Evolutionary conservation across 2,797 vertebrate genomes (phyloP).

Genomic region (Hozukius guyotensis): DNA sequence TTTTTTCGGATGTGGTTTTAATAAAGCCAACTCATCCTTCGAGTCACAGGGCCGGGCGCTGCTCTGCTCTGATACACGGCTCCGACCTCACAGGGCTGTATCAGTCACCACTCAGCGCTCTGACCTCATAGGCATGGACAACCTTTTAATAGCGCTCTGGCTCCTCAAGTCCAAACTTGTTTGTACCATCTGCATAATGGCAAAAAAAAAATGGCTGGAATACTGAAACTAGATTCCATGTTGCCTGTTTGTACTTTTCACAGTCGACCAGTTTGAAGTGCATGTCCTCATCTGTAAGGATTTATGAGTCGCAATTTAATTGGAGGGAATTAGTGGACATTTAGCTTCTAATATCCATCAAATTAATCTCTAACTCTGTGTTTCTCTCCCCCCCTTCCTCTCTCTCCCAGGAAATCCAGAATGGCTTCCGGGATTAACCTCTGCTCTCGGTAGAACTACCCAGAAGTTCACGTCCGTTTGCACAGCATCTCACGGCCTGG

Average conservation of each 20-base stretch:
- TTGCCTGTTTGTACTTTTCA: constrained; percentile 31
- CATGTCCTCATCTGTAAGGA: constrained; percentile 52
- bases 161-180: constrained; percentile 32
- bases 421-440: constrained; percentile 79
- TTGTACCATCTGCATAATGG: constrained; percentile 29
- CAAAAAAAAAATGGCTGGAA: background rate
- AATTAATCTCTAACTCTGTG: constrained; percentile 61
- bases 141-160: constrained; percentile 42
- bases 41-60: constrained; percentile 16
- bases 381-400: constrained; percentile 41
- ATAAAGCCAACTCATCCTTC: constrained; percentile 42
- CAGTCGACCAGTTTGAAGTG: constrained; percentile 28
- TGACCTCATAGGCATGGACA: constrained; percentile 32
- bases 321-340: constrained; percentile 67
- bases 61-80: constrained; percentile 24
- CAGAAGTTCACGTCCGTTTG: constrained; percentile 58
- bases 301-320: constrained; percentile 62
- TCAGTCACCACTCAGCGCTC: constrained; percentile 28
- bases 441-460: constrained; percentile 78
- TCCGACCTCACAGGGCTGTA: constrained; percentile 36
- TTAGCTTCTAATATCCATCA: constrained; percentile 71
- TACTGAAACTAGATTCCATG: background rate
- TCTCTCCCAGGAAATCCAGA: constrained; percentile 82
- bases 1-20: constrained; percentile 35
- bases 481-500: constrained; percentile 23